Conservation (phyloP, 2,113 vertebrate genomes). For the Dromiciops gliroides region DNA sequence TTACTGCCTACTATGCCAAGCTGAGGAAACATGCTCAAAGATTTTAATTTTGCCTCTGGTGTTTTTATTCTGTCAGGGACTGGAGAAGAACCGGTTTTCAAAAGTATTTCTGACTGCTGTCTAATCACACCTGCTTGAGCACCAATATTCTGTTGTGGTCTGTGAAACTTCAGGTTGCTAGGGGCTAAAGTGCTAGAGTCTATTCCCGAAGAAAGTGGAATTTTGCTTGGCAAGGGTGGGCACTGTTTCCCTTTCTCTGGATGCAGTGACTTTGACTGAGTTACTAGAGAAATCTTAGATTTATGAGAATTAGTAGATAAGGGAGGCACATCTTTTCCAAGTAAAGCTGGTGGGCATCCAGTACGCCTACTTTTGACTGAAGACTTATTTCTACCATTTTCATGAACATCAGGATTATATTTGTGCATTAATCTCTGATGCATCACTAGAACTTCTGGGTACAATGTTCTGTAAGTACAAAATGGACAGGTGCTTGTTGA, state of each 20-base stretch:
- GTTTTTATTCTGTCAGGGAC: slow-evolving; percentile 78
- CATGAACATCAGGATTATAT: slow-evolving; percentile 85
- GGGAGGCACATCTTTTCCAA: slow-evolving; percentile 93
- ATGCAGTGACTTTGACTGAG: slow-evolving; percentile 77
- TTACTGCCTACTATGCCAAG: slow-evolving; percentile 24
- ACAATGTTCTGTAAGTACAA: slow-evolving; percentile 92
- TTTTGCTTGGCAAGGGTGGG: slow-evolving; percentile 70
- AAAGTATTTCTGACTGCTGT: slow-evolving; percentile 78
- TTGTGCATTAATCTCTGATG: slow-evolving; percentile 93
- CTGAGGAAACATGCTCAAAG: slow-evolving; percentile 46
- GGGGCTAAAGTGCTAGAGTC: slow-evolving; percentile 79
- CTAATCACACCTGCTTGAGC: slow-evolving; percentile 63
- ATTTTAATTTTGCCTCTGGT: slow-evolving; percentile 75
- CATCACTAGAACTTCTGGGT: slow-evolving; percentile 94
- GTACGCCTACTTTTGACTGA: slow-evolving; percentile 86
- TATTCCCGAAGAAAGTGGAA: slow-evolving; percentile 66
- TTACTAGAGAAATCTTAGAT: slow-evolving; percentile 81
- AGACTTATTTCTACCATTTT: slow-evolving; percentile 75
- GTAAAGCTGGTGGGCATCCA: slow-evolving; percentile 93
- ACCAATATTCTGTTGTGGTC: slow-evolving; percentile 65
- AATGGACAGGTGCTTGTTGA: slow-evolving; percentile 86
- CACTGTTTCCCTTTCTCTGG: slow-evolving; percentile 79
- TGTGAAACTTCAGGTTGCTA: slow-evolving; percentile 84
- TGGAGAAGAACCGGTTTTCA: slow-evolving; percentile 65
- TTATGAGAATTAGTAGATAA: slow-evolving; percentile 81